phyloP scores from a whole-genome alignment of 1,140 invertebrate species.

The Drosophila malerkotliana region DNA sequence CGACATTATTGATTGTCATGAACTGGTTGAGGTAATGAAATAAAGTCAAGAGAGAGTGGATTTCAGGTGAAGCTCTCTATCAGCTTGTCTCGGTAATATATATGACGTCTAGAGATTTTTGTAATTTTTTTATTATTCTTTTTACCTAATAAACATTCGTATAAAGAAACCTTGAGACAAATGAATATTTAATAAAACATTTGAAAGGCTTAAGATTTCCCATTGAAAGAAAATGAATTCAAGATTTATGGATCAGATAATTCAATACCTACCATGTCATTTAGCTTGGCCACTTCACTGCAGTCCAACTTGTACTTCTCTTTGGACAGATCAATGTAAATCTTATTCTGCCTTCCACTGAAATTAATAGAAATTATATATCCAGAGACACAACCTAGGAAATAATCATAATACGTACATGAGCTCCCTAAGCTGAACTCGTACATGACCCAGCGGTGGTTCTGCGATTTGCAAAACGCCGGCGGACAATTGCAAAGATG shows the following conservation, averaged over 20 bases:
- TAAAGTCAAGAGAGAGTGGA: neutral
- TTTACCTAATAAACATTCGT: neutral
- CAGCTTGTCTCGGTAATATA: too few relatives aligned
- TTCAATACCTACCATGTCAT: conserved; percentile 65
- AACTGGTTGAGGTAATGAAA: neutral
- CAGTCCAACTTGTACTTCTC: conserved; percentile 79
- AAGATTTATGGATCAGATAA: too few relatives aligned
- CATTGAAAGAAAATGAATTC: too few relatives aligned
- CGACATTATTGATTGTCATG: conserved; percentile 4
- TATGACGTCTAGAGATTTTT: neutral
- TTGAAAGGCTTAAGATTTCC: too few relatives aligned
- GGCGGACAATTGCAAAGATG: conserved; percentile 60
- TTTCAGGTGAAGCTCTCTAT: neutral
- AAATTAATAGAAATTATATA: neutral
- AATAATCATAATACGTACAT: conserved; percentile 53
- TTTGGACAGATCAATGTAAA: conserved; percentile 77
- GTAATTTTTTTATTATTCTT: neutral
- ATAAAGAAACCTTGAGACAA: neutral
- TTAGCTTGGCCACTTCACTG: conserved; percentile 63
- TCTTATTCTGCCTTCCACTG: conserved; percentile 78
- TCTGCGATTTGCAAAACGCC: conserved; percentile 69
- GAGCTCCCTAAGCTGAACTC: conserved; percentile 70
- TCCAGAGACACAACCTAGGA: neutral
- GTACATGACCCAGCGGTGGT: conserved; percentile 59
- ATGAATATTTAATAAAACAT: too few relatives aligned